phyloP scores from a whole-genome alignment of 2,797 vertebrate species.

The Carcharodon carcharias region DNA sequence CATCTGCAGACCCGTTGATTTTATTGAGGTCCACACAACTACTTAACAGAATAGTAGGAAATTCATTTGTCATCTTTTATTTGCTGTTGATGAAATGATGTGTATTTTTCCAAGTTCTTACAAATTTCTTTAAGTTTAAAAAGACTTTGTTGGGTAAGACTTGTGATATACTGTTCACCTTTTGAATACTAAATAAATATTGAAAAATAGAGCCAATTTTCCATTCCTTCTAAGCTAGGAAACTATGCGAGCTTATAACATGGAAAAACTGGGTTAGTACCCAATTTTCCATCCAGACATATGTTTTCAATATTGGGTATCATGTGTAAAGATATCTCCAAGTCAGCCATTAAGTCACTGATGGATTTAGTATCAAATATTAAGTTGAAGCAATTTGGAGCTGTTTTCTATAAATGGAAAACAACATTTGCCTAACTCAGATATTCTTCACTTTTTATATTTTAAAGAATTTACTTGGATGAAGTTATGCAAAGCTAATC shows the following conservation, averaged over 20 bases:
- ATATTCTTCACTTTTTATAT: not conserved
- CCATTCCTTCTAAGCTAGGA: not conserved
- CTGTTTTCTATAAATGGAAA: not conserved
- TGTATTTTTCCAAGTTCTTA: not conserved
- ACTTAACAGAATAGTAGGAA: not conserved
- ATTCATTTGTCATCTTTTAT: not conserved
- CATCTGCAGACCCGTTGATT: not conserved
- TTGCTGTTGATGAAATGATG: not conserved
- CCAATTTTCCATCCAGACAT: not conserved
- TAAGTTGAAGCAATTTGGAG: not conserved
- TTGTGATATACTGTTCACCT: not conserved
- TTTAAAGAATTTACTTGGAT: not conserved
- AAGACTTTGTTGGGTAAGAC: not conserved
- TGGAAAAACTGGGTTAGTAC: not conserved
- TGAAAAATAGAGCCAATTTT: not conserved
- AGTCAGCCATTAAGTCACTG: not conserved
- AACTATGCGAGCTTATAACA: not conserved
- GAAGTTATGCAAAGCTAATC: not conserved
- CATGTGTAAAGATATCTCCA: constrained; percentile 5
- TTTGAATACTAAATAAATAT: not conserved
- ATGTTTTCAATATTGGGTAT: constrained; percentile 12
- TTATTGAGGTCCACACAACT: not conserved
- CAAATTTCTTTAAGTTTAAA: not conserved
- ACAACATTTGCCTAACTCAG: too few relatives aligned
- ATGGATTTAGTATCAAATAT: not conserved